A percentile compares a stretch with the other conserved stretches of the same genome.
These are phyloP conservation scores for Anastatus disparis DNA, from an alignment of 1,140 invertebrate species.

Conservation along the genomic window DNA sequence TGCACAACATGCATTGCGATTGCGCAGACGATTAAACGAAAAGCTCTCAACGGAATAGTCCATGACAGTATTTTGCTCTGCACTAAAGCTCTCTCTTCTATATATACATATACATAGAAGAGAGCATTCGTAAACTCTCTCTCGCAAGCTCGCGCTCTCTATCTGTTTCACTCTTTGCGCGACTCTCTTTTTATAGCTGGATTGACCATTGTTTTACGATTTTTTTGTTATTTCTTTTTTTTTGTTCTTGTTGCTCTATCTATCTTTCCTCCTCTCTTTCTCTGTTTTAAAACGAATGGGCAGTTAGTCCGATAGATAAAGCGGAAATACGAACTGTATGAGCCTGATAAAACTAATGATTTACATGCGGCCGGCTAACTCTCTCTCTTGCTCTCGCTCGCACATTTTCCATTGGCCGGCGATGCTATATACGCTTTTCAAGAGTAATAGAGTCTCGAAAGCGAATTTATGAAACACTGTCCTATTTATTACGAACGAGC, in stretches of 20 bases:
- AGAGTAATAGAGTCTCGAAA: slow-evolving; percentile 50
- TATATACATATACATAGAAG: too few species aligned
- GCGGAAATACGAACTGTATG: slow-evolving; percentile 58
- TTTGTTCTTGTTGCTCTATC: neutral
- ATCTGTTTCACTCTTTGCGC: neutral
- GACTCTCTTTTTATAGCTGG: slow-evolving; percentile 6
- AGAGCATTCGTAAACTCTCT: neutral
- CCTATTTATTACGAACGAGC: slow-evolving; percentile 8
- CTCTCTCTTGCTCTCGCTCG: neutral
- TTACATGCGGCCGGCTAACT: slow-evolving; percentile 49
- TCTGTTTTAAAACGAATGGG: slow-evolving; percentile 48
- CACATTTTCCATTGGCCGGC: slow-evolving; percentile 48
- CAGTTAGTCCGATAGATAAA: slow-evolving; percentile 61
- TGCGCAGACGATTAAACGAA: slow-evolving; percentile 41
- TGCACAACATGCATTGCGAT: slow-evolving; percentile 28
- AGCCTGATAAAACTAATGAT: slow-evolving; percentile 65
- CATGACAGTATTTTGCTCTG: slow-evolving; percentile 41
- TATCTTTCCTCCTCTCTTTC: neutral
- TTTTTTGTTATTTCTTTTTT: slow-evolving; percentile 49
- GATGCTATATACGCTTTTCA: too few species aligned
- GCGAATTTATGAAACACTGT: slow-evolving; percentile 49
- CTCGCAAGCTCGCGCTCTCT: neutral
- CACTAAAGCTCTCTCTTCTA: slow-evolving; percentile 11
- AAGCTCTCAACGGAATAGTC: slow-evolving; percentile 39
- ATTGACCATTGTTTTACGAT: slow-evolving; percentile 52